Evolutionary conservation across 2,888 invertebrate species (phyloP).

Genomic region (Mechanitis mazaeus): DNA sequence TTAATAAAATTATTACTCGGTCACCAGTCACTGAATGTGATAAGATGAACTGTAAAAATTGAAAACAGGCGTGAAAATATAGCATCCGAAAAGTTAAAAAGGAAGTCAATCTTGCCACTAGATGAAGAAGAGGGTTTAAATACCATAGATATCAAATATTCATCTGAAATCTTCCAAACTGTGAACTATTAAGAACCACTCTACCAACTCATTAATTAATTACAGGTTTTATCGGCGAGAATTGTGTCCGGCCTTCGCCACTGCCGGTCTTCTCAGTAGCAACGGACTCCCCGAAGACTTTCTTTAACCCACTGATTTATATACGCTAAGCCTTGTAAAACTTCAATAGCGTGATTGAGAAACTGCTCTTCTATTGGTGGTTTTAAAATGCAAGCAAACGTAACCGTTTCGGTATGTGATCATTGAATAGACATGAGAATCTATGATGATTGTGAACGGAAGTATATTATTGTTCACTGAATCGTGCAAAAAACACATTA

Average conservation of each 20-base stretch:
- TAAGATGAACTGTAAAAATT: too few species aligned
- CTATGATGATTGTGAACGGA: slow-evolving; percentile 10
- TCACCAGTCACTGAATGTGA: too few species aligned
- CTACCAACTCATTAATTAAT: slow-evolving; percentile 57
- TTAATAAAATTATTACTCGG: too few species aligned
- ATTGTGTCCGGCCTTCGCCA: slow-evolving; percentile 70
- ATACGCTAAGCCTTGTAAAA: slow-evolving; percentile 33
- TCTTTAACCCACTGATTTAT: neutral
- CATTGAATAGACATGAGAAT: slow-evolving; percentile 12
- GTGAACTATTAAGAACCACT: slow-evolving; percentile 54
- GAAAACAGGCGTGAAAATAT: too few species aligned
- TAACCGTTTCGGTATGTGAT: slow-evolving; percentile 25
- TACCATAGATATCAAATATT: slow-evolving; percentile 36
- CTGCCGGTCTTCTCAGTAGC: slow-evolving; percentile 68
- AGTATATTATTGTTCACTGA: slow-evolving; percentile 1
- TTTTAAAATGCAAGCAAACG: slow-evolving; percentile 25
- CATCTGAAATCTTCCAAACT: slow-evolving; percentile 41
- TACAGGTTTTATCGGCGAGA: slow-evolving; percentile 55
- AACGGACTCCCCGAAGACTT: slow-evolving; percentile 61
- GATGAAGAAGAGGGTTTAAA: slow-evolving; percentile 65
- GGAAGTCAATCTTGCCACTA: slow-evolving; percentile 71
- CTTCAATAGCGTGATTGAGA: slow-evolving; percentile 49
- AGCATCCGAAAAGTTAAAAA: slow-evolving; percentile 37
- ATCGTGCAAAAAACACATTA: neutral
- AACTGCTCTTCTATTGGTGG: slow-evolving; percentile 41